Percentiles rank a stretch among this genome's conserved stretches.
phyloP scores from a whole-genome alignment of 2,888 invertebrate species.

The Metellina segmentata region DNA sequence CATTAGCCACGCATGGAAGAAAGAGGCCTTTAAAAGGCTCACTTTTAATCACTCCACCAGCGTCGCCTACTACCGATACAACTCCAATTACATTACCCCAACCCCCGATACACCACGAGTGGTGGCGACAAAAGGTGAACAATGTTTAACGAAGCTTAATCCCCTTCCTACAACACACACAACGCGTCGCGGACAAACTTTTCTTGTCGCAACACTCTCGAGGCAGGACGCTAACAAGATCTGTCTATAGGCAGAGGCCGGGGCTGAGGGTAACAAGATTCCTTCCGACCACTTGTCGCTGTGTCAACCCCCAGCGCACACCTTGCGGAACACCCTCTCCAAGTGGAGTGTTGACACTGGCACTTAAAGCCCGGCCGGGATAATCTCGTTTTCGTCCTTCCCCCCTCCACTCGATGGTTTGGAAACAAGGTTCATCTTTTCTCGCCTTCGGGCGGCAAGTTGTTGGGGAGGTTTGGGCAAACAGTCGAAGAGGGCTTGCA shows the following conservation, averaged over 20 bases:
- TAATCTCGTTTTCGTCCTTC: slow-evolving; percentile 48
- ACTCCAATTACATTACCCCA: slow-evolving; percentile 52
- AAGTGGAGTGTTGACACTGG: slow-evolving; percentile 65
- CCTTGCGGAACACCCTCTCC: slow-evolving; percentile 57
- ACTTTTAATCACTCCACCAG: slow-evolving; percentile 13
- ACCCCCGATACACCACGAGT: slow-evolving; percentile 1
- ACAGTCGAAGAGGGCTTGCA: slow-evolving; percentile 2
- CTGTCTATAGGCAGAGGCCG: slow-evolving; percentile 50
- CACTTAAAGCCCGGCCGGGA: slow-evolving; percentile 50
- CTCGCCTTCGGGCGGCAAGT: slow-evolving; percentile 31
- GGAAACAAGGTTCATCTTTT: slow-evolving; percentile 39
- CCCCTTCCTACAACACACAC: slow-evolving; percentile 23
- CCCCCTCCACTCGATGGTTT: neutral
- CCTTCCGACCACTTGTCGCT: slow-evolving; percentile 70
- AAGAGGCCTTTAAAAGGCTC: too few relatives aligned
- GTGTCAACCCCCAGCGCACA: slow-evolving; percentile 64
- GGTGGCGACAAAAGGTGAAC: slow-evolving; percentile 38
- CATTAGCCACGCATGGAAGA: too few relatives aligned
- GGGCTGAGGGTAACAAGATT: slow-evolving; percentile 54
- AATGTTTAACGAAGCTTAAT: slow-evolving; percentile 62
- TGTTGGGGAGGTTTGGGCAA: slow-evolving; percentile 17
- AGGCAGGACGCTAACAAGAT: slow-evolving; percentile 26
- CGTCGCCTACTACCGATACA: neutral
- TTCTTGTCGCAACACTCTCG: slow-evolving; percentile 42
- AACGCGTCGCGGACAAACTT: slow-evolving; percentile 25